Evolutionary conservation across 2,888 invertebrate species (phyloP), one percentile per base, ranked within the genome.

Genomic region (Drosophila pullipes): DNA sequence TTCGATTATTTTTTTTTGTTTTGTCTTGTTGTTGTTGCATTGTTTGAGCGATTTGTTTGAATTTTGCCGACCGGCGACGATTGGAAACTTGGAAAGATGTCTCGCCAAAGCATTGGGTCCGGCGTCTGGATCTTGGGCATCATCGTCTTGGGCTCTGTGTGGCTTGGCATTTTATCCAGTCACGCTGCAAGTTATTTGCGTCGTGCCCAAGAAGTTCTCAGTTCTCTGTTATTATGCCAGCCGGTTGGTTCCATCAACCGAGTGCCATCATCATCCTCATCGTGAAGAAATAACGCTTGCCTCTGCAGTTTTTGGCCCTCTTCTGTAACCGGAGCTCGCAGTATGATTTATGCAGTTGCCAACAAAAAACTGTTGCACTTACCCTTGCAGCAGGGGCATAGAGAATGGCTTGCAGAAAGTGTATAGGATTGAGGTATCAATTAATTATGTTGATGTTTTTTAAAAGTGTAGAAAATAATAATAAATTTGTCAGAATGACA

Each of bases 41-140:
- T 85, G 87, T 87, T 84, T 87, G 88, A 85, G 83, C 85, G 90
- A 85, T 87, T 86, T 90, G 86, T 88, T 88, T 88, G 90, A 88
- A 86, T 86, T 90, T 82, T 58, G 84, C 87, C 87, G 87, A 75
- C 84, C 74, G 73, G 75, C 78, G 71, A 70, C 76, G 84, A 82
- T 82, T 84, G 77, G 72, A 69, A 82, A 74, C 81, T 77, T 60
- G 65, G 75, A 74, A 76, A 88, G 90, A 86, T 83, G 89, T 77
- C 63, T 82, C 81, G 80, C 83, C 78, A 84, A 57, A 66, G 69
- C 55, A 28, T 62, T 50, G 55, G 39, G 11, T 65, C 25, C 35
- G 22, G 50, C 31, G 67, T 28, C n/a, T 44, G 61, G 31, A 35
- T 37, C 22, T 59, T 39, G 44, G 39, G 22, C 55, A 37, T 39